A percentile compares a stretch with the other conserved stretches of the same genome.
Evolutionary conservation across 2,888 invertebrate species (phyloP).

Genomic region (Eulithis testata): DNA sequence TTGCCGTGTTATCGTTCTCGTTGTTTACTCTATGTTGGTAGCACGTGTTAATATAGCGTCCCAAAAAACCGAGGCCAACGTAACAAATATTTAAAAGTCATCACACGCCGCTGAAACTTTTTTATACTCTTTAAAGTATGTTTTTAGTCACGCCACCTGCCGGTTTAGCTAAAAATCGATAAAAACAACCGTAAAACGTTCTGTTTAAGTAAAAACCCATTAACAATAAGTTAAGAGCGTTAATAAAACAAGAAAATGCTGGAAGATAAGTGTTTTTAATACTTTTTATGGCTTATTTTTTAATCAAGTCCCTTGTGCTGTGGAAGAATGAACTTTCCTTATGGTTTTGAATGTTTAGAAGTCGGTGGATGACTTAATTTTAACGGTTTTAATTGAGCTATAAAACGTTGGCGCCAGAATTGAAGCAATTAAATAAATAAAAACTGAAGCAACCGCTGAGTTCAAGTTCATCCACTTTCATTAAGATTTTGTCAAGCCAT

Average conservation of each 20-base stretch:
- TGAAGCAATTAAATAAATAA: conserved; percentile 40
- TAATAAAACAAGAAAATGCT: conserved; percentile 51
- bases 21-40: conserved; percentile 59
- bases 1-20: conserved; percentile 43
- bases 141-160: conserved; percentile 56
- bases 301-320: conserved; percentile 37
- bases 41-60: conserved; percentile 69
- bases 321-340: conserved; percentile 37
- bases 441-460: conserved; percentile 30
- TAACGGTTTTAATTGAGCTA: conserved; percentile 47
- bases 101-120: conserved; percentile 41
- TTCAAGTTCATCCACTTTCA: conserved; percentile 30
- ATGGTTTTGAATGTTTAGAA: conserved; percentile 41
- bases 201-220: conserved; percentile 70
- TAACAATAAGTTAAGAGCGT: conserved; percentile 68
- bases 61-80: conserved; percentile 50
- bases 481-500: not conserved
- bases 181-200: conserved; percentile 57
- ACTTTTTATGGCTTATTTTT: conserved; percentile 42
- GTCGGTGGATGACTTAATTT: conserved; percentile 45
- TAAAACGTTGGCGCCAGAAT: conserved; percentile 45
- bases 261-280: conserved; percentile 36
- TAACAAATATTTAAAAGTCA: conserved; percentile 52
- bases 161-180: conserved; percentile 55
- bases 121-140: conserved; percentile 38